phyloP scores from a whole-genome alignment of 2,113 vertebrate genomes.

The Columba livia region DNA sequence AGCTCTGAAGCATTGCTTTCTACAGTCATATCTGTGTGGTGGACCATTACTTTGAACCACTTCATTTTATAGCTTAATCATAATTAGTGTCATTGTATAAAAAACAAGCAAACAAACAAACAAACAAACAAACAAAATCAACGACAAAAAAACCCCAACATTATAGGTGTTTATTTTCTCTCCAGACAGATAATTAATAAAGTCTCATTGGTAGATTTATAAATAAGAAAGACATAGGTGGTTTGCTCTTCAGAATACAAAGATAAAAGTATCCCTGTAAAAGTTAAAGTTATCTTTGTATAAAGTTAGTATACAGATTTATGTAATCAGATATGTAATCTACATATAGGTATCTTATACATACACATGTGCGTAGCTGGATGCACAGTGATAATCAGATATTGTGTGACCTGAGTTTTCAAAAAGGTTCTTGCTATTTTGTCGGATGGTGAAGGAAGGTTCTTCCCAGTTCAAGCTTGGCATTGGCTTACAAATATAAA shows the following conservation, averaged over 20 bases:
- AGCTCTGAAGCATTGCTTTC: not conserved
- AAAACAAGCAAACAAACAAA: not conserved
- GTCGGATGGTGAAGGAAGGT: not conserved
- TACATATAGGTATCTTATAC: not conserved
- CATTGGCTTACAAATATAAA: not conserved
- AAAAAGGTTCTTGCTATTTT: not conserved
- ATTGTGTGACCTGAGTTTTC: not conserved
- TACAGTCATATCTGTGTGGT: fast-evolving
- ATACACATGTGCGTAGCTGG: not conserved
- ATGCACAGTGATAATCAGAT: not conserved
- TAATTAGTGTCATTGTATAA: not conserved
- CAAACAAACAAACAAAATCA: not conserved
- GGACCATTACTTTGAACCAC: not conserved
- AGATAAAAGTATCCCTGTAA: not conserved
- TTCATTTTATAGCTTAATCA: not conserved
- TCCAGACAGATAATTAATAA: not conserved
- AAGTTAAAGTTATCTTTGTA: not conserved
- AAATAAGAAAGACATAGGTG: not conserved
- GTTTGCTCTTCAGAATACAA: not conserved
- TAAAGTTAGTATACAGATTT: not conserved
- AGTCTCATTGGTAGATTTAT: not conserved
- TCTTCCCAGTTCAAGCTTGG: not conserved
- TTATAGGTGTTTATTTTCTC: not conserved
- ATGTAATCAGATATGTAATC: not conserved
- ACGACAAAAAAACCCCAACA: too few species aligned